Percentiles rank a stretch among this genome's conserved stretches.
These are phyloP conservation scores for Steinernema hermaphroditum DNA, from an alignment of 2,888 invertebrate species.

Conservation along the genomic window DNA sequence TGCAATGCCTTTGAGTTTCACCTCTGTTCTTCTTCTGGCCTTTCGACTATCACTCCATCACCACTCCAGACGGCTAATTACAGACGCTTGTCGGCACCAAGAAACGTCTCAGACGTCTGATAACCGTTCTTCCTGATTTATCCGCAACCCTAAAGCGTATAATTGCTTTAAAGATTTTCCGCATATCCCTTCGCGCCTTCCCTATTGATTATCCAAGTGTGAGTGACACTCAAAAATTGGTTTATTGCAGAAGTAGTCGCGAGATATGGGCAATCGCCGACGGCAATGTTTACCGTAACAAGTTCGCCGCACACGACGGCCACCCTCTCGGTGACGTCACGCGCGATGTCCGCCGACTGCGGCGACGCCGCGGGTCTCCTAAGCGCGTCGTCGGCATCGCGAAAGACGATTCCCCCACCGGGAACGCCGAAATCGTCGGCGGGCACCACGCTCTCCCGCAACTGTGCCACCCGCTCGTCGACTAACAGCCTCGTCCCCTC, in stretches of 20 bases:
- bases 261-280: constrained; percentile 30
- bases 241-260: constrained; percentile 28
- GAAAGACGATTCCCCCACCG: constrained; percentile 27
- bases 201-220: constrained; percentile 7
- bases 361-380: constrained; percentile 16
- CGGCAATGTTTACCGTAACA: constrained; percentile 31
- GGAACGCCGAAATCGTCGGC: constrained; percentile 27
- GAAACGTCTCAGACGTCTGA: too few species aligned
- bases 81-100: too few species aligned
- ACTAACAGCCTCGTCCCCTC: constrained; percentile 21
- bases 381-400: constrained; percentile 18
- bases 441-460: constrained; percentile 25
- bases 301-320: constrained; percentile 27
- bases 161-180: background rate
- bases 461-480: constrained; percentile 19
- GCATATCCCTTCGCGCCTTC: constrained; percentile 3
- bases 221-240: constrained; percentile 31
- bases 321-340: constrained; percentile 31
- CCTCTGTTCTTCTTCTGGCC: too few species aligned
- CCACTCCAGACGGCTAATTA: too few species aligned
- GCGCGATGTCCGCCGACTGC: constrained; percentile 31
- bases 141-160: too few species aligned
- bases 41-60: too few species aligned
- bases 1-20: too few species aligned
- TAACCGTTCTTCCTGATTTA: too few species aligned